Base-by-base conservation (phyloP, 2,797 vertebrate species). In the Nasua narica region DNA sequence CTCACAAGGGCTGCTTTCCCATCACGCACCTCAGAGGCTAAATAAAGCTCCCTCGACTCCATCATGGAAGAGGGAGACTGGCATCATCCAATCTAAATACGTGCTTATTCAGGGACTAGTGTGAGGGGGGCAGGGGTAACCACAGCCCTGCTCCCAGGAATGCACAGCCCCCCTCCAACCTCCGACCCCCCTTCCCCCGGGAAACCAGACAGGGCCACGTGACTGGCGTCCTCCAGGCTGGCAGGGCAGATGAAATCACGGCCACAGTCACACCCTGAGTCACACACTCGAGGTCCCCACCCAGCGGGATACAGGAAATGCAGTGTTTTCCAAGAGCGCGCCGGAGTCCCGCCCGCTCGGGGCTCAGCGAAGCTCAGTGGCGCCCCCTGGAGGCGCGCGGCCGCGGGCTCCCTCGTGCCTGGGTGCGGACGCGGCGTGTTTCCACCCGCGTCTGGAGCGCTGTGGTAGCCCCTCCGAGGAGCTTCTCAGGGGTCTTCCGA, bases 311-410 rank as follows among this genome's bases (percentile, higher is more conserved):
- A 62, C 96, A 85, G 97, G 96, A 95, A 97, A 67, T 62, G 76
- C 95, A 46, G 65, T 10, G 62, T 79, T 95, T 96, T 95, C 95
- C 95, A 95, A 97, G 94, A 94, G 88, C 79, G 54, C 43, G 52
- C 91, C 48, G 37, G 77, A 52, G 58, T 32, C 46, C 19, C 3
- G 19, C 74, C 46, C 1, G 62, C 3, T 7, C 3, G 0, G n/a
- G 11, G n/a, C 4, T 21, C 87, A 15, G 58, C 72, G 84, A 23
- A n/a, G 96, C 94, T 86, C 91, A 19, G 52, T 2, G 3, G 89
- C 95, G 62, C 93, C 94, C 86, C 87, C 97, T 96, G 90, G 86
- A 91, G 97, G 89, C 95, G 3, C 12, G 50, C n/a, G 14, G 29
- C 23, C 29, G 12, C 25, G 0, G 32, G 65, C 46, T 4, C 76